Base-by-base conservation (phyloP, 2,888 invertebrate species). In the Trachelus troglodyta region DNA sequence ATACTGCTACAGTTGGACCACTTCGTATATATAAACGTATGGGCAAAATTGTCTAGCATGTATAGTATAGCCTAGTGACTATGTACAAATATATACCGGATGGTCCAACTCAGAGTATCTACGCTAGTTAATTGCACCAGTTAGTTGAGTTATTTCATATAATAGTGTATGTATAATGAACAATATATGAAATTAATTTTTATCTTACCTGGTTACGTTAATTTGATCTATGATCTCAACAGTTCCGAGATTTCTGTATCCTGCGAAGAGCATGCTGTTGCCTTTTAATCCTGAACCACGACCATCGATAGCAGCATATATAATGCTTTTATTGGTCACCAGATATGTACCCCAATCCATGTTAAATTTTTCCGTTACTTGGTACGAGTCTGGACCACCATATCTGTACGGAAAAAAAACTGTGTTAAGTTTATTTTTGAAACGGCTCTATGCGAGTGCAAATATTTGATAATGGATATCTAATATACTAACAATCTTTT, bases 171-270 rank as follows among this genome's bases (percentile, higher is more conserved):
- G 74, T 30, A 73, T 40, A 73, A 76, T 40, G 76, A 76, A 73
- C 78, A 79, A 79, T 71, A 23, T 56, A 56, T 1, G 40, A 56
- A 23, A 78, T 31, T 74, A 68, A 75, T 78, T 78, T 11, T 33
- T 73, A 77, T 79, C 88, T 91, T 92, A 96, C 96, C 93, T 95
- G 1, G 97, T 96, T 40, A 97, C 97, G 86, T 94, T 94, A 79
- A 98, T 96, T 92, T 99, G 98, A 92, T 99, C 99, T 73, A 95
- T 94, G 75, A 99, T 95, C 92, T 99, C 99, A 0, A 96, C 95
- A 0, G 97, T 96, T 40, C 99, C 99, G 69, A 99, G 93, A 74
- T 94, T 94, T 77, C 96, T 93, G 91, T 98, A 98, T 71, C 97
- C 93, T 9, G 97, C 93, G 90, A 98, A 97, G 87, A 97, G 92